A percentile compares a stretch with the other conserved stretches of the same genome.
These are phyloP conservation scores for Nannoperca obscura DNA, from an alignment of 2,797 vertebrate genomes.

Conservation along the genomic window DNA sequence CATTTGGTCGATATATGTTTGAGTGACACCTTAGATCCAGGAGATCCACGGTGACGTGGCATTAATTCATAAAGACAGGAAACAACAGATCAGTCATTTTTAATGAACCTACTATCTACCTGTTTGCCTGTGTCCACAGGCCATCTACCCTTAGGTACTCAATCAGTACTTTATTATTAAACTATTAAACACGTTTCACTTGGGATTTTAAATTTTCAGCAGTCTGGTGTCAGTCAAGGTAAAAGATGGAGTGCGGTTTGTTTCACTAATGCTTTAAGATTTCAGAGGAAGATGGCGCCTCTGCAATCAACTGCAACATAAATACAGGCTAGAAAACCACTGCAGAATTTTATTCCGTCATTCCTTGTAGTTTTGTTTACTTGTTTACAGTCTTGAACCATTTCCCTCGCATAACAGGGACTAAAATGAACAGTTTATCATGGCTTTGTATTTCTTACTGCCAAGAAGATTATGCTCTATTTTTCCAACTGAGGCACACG, in stretches of 20 bases:
- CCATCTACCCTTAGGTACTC: constrained; percentile 48
- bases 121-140: constrained; percentile 53
- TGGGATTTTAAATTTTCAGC: constrained; percentile 50
- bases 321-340: background rate
- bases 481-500: constrained; percentile 5
- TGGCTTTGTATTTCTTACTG: constrained; percentile 11
- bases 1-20: constrained; percentile 49
- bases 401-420: constrained; percentile 23
- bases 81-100: constrained; percentile 49
- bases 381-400: constrained; percentile 24
- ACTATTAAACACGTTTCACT: constrained; percentile 43
- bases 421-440: constrained; percentile 39
- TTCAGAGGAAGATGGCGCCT: background rate
- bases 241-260: background rate
- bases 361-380: background rate
- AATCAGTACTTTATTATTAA: constrained; percentile 34
- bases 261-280: constrained; percentile 12
- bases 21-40: constrained; percentile 67
- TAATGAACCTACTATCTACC: constrained; percentile 68
- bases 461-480: constrained; percentile 27
- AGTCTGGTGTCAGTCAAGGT: constrained; percentile 55
- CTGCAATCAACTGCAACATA: background rate
- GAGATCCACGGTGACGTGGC: constrained; percentile 57
- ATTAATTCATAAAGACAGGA: constrained; percentile 75
- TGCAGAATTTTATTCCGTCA: background rate